phyloP scores from a whole-genome alignment of 2,797 vertebrate genomes.

The Coregonus ussuriensis region DNA sequence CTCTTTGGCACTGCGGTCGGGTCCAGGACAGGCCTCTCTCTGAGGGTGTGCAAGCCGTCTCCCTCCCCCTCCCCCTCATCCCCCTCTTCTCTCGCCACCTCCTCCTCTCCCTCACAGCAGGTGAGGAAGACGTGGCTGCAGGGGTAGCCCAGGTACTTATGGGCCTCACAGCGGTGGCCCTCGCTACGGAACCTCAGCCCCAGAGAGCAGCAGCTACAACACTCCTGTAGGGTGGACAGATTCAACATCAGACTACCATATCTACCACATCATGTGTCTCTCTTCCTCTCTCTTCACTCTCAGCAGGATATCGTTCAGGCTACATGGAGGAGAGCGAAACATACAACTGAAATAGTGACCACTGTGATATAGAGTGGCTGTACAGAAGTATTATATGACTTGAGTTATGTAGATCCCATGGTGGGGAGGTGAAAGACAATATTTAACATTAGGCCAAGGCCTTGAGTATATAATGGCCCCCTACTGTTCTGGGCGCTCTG shows the following conservation, averaged over 20 bases:
- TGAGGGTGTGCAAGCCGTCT: slow-evolving; percentile 72
- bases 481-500: slow-evolving; percentile 16
- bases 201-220: slow-evolving; percentile 89
- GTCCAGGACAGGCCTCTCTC: slow-evolving; percentile 70
- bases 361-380: slow-evolving; percentile 28
- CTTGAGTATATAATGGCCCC: slow-evolving; percentile 29
- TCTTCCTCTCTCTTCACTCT: slow-evolving; percentile 22
- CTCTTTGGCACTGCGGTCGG: slow-evolving; percentile 71
- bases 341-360: slow-evolving; percentile 45
- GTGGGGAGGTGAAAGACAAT: slow-evolving; percentile 41
- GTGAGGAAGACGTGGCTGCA: slow-evolving; percentile 86
- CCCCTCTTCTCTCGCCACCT: slow-evolving; percentile 19
- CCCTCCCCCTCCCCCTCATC: slow-evolving; percentile 51
- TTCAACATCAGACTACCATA: neutral
- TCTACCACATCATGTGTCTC: neutral
- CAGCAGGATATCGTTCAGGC: slow-evolving; percentile 27
- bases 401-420: slow-evolving; percentile 36
- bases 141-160: slow-evolving; percentile 81
- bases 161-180: slow-evolving; percentile 80
- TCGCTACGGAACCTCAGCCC: slow-evolving; percentile 80
- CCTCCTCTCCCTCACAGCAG: slow-evolving; percentile 83
- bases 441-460: slow-evolving; percentile 44
- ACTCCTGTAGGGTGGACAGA: slow-evolving; percentile 77
- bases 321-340: slow-evolving; percentile 21
- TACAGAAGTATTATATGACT: slow-evolving; percentile 28